Evolutionary conservation across 2,113 vertebrate genomes (phyloP).

Genomic region (Mola mola): DNA sequence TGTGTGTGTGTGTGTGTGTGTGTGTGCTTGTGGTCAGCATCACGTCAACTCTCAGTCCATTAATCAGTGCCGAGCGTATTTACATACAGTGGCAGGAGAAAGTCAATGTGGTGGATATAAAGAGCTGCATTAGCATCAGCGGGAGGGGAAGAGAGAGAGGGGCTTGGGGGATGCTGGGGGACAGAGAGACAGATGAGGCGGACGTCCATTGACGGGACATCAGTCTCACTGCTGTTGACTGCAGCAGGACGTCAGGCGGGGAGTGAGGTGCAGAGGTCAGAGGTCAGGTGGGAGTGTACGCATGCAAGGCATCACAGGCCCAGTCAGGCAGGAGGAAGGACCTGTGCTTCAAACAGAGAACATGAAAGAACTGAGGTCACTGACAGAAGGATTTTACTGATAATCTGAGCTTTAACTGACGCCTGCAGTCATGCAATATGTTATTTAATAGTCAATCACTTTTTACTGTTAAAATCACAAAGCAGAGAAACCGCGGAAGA

Average conservation of each 20-base stretch:
- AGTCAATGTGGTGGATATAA: slow-evolving; percentile 71
- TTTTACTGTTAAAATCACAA: background rate
- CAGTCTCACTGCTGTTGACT: slow-evolving; percentile 62
- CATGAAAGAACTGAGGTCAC: background rate
- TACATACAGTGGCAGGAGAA: slow-evolving; percentile 70
- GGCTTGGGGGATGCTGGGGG: slow-evolving; percentile 19
- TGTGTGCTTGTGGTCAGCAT: slow-evolving; percentile 23
- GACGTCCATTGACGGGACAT: slow-evolving; percentile 62
- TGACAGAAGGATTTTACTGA: background rate
- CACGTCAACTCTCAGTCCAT: slow-evolving; percentile 44
- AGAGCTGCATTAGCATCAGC: slow-evolving; percentile 73
- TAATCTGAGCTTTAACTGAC: background rate
- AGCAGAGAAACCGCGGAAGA: too few relatives aligned
- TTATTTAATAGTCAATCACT: too few relatives aligned
- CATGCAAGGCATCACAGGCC: slow-evolving; percentile 5
- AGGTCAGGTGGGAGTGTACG: background rate
- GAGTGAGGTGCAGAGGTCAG: slow-evolving; percentile 25
- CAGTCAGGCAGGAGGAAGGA: slow-evolving; percentile 11
- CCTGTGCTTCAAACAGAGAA: background rate
- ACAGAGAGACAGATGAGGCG: slow-evolving; percentile 61
- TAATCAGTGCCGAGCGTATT: slow-evolving; percentile 67
- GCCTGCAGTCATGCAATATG: too few relatives aligned
- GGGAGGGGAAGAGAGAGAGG: background rate
- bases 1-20: background rate
- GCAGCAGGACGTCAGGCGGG: slow-evolving; percentile 17